Percentiles rank a stretch among this genome's conserved stretches.
Conservation (phyloP, 2,113 vertebrate genomes). For the Toxotes jaculatrix region DNA sequence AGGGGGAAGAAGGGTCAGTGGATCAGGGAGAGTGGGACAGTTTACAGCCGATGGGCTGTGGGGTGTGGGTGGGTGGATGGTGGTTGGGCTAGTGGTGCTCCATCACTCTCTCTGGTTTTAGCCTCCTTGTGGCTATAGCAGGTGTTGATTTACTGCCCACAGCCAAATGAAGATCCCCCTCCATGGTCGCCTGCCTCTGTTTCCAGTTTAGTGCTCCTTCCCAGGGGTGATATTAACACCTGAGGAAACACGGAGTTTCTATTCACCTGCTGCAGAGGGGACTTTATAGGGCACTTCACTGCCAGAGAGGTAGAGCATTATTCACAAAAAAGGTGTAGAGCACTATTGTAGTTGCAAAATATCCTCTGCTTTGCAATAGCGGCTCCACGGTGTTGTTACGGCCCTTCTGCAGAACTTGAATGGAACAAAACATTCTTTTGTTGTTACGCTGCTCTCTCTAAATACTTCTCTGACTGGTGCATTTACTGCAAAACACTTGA, state of each 20-base stretch:
- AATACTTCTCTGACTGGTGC: not conserved
- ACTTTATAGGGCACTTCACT: conserved; percentile 51
- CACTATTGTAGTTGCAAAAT: conserved; percentile 19
- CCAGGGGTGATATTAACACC: conserved; percentile 62
- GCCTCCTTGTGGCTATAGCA: conserved; percentile 48
- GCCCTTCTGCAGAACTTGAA: conserved; percentile 32
- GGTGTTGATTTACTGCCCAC: conserved; percentile 65
- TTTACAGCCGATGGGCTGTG: conserved; percentile 19
- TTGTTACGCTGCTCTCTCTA: not conserved
- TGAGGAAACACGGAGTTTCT: conserved; percentile 34
- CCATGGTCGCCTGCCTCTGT: conserved; percentile 35
- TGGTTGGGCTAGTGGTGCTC: conserved; percentile 9
- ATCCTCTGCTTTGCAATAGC: conserved; percentile 26
- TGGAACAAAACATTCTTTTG: conserved; percentile 24
- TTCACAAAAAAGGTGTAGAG: conserved; percentile 12
- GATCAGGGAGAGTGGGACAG: conserved; percentile 43
- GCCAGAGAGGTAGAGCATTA: conserved; percentile 24
- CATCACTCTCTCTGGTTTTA: conserved; percentile 46
- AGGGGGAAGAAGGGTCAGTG: not conserved
- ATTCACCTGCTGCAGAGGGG: conserved; percentile 47
- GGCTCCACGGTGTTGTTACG: conserved; percentile 15
- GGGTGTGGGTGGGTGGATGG: not conserved
- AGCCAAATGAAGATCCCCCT: conserved; percentile 60
- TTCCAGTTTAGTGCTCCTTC: conserved; percentile 57
- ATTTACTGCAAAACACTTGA: conserved; percentile 12